phyloP scores from a whole-genome alignment of 2,888 invertebrate species.

The Spodoptera picta region DNA sequence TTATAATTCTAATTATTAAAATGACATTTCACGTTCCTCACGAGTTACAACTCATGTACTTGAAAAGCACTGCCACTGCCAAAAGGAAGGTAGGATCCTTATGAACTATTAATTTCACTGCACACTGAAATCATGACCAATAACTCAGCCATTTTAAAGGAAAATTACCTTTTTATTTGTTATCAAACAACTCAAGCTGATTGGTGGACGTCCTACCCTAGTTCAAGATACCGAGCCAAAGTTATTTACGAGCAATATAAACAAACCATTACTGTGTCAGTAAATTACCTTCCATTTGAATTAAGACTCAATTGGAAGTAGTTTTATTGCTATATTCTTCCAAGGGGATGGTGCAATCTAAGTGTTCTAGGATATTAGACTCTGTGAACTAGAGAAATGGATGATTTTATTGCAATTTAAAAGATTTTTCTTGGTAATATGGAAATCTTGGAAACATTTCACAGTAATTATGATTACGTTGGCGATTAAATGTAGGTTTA shows the following conservation, averaged over 20 bases:
- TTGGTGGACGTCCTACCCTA: conserved; percentile 19
- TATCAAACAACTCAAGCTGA: conserved; percentile 12
- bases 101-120: no score
- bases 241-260: conserved; percentile 36
- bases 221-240: conserved; percentile 11
- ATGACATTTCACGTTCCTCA: no score
- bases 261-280: conserved; percentile 46
- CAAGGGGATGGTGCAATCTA: conserved; percentile 21
- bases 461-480: no score
- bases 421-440: background rate
- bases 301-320: conserved; percentile 43
- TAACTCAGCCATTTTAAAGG: background rate
- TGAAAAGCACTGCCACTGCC: no score
- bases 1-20: no score
- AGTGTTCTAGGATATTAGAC: conserved; percentile 15
- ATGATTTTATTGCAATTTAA: background rate
- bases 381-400: background rate
- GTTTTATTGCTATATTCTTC: conserved; percentile 39
- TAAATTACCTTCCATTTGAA: conserved; percentile 41
- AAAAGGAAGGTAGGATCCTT: no score
- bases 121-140: background rate
- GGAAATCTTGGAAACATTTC: background rate
- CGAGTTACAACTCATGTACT: no score
- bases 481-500: no score
- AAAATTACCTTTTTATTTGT: conserved; percentile 13